Conservation (phyloP, 2,888 invertebrate genomes). For the Lepidochrysops patricia region DNA sequence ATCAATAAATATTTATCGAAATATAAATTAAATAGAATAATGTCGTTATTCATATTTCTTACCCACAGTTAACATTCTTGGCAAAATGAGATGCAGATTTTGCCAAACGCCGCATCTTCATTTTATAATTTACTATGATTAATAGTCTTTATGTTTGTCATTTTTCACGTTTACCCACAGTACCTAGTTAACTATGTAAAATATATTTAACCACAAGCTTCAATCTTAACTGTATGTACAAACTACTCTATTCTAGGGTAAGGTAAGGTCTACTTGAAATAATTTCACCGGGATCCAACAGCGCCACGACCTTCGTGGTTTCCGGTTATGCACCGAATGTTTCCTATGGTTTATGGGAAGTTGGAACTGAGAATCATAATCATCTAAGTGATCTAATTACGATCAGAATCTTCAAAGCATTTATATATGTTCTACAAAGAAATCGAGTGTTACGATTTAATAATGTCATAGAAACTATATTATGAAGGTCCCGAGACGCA, state of each 20-base stretch:
- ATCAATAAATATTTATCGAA: not conserved
- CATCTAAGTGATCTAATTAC: too few species aligned
- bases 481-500: slow-evolving; percentile 59
- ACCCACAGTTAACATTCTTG: not conserved
- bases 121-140: not conserved
- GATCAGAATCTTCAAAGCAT: not conserved
- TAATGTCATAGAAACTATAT: slow-evolving; percentile 23
- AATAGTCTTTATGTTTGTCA: not conserved
- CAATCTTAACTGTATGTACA: not conserved
- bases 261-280: slow-evolving; percentile 2
- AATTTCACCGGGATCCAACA: not conserved
- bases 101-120: not conserved
- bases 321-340: not conserved
- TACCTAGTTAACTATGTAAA: too few species aligned
- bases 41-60: not conserved
- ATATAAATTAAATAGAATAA: not conserved
- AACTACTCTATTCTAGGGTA: too few species aligned
- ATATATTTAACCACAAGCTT: not conserved
- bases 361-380: too few species aligned
- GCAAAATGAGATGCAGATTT: not conserved
- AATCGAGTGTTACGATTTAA: not conserved
- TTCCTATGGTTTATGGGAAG: not conserved
- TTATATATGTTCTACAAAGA: not conserved
- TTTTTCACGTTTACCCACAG: not conserved
- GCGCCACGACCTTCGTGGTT: slow-evolving; percentile 1